phyloP scores from a whole-genome alignment of 2,797 vertebrate genomes.

The Sparidentex hasta region DNA sequence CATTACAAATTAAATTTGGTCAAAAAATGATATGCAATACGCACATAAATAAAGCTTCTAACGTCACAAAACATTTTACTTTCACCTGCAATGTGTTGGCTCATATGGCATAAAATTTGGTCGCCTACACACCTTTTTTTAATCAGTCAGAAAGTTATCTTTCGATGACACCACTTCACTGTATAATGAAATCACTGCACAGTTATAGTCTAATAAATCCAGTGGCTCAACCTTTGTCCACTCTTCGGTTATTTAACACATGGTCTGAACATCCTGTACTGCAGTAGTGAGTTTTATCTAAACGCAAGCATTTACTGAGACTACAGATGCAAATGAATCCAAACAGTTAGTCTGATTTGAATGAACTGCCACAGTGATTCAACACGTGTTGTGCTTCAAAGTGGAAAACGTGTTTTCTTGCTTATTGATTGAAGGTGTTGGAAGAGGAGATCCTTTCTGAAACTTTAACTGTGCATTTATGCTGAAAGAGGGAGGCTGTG shows the following conservation, averaged over 20 bases:
- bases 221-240: background rate
- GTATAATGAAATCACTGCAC: background rate
- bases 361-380: background rate
- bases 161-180: background rate
- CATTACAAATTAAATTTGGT: too few relatives aligned
- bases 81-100: too few relatives aligned
- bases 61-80: too few relatives aligned
- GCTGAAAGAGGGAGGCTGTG: background rate
- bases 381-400: background rate
- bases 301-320: background rate
- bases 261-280: background rate
- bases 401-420: background rate
- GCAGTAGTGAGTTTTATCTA: background rate
- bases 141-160: too few relatives aligned
- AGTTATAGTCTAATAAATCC: background rate
- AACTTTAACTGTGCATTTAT: background rate
- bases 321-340: background rate
- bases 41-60: too few relatives aligned
- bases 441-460: background rate
- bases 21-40: too few relatives aligned
- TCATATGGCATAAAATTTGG: too few relatives aligned
- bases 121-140: too few relatives aligned
- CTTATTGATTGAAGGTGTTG: background rate
- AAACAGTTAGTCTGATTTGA: background rate
- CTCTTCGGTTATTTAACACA: background rate